Evolutionary conservation across 2,797 vertebrate genomes (phyloP).

Genomic region (Anguilla obscura): DNA sequence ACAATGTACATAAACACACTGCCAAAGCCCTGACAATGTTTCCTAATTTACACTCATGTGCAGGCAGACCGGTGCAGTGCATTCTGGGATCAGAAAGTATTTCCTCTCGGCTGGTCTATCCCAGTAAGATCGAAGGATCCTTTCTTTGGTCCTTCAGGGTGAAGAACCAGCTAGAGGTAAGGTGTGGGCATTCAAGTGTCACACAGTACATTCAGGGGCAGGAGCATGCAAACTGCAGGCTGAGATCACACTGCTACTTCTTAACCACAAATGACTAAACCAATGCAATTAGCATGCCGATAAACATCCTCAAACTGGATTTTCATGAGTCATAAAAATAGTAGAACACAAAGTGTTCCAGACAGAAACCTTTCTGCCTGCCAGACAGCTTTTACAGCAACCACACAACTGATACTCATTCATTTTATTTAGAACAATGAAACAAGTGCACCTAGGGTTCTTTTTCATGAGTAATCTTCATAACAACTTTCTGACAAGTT

Average conservation of each 20-base stretch:
- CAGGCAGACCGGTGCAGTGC: background rate
- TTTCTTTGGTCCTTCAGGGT: background rate
- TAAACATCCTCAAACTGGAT: background rate
- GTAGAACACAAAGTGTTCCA: background rate
- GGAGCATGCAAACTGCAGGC: background rate
- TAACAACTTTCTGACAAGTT: background rate
- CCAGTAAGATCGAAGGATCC: background rate
- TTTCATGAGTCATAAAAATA: background rate
- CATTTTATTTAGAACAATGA: conserved; percentile 32
- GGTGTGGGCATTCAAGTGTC: background rate
- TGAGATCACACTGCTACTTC: background rate
- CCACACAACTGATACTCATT: conserved; percentile 11
- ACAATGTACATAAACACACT: background rate
- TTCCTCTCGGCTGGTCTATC: background rate
- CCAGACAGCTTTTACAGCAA: background rate
- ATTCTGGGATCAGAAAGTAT: background rate
- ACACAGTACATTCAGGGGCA: background rate
- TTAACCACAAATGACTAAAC: background rate
- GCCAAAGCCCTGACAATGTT: background rate
- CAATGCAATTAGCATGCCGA: background rate
- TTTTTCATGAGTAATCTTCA: background rate
- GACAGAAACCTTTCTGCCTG: background rate
- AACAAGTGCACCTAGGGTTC: conserved; percentile 23
- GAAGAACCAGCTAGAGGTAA: background rate
- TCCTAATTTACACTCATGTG: background rate